A percentile compares a stretch with the other conserved stretches of the same genome.
phyloP scores from a whole-genome alignment of 2,113 vertebrate species.

The Columba janthina region DNA sequence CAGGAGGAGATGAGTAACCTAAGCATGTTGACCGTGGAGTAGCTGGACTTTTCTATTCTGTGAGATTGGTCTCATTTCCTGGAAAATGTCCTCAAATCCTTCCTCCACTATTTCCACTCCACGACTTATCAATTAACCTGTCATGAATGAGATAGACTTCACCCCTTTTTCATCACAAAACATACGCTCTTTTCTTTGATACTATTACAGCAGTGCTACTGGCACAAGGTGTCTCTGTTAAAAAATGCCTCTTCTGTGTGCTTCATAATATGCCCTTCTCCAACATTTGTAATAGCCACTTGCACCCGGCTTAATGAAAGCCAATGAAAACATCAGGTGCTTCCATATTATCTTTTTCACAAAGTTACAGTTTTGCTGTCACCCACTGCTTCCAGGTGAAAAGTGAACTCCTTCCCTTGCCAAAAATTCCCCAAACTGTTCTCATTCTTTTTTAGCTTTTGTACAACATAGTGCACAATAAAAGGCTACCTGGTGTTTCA shows the following conservation, averaged over 20 bases:
- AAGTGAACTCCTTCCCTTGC: neutral
- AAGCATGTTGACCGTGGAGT: neutral
- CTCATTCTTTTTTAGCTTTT: neutral
- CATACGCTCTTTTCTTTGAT: neutral
- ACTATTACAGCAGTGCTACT: neutral
- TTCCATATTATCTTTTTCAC: neutral
- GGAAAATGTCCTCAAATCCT: neutral
- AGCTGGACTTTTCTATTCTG: neutral
- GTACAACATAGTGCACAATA: neutral
- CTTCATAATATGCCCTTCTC: neutral
- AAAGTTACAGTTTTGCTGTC: neutral
- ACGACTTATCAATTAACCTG: neutral
- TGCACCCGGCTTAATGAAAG: neutral
- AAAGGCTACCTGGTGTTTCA: neutral
- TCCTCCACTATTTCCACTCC: neutral
- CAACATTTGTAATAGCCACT: neutral
- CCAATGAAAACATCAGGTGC: neutral
- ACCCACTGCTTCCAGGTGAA: neutral
- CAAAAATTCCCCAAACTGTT: neutral
- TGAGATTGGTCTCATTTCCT: rapidly evolving
- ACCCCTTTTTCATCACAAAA: neutral
- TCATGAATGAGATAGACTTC: neutral
- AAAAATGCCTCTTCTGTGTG: neutral
- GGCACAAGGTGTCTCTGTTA: neutral
- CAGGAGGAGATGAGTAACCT: neutral